Evolutionary conservation across 2,888 invertebrate genomes (phyloP).

Genomic region (Tineola bisselliella): DNA sequence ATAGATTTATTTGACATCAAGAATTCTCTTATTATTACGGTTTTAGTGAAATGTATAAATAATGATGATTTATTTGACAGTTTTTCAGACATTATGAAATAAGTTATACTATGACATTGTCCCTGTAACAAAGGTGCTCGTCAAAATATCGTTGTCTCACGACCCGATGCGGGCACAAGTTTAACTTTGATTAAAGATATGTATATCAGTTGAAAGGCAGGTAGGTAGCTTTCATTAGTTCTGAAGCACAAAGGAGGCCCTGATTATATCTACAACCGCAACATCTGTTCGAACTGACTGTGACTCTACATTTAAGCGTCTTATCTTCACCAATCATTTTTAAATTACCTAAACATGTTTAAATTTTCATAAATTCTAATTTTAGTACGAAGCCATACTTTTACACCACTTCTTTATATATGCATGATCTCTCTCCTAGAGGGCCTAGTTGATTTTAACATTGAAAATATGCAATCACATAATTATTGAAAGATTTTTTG

Average conservation of each 20-base stretch:
- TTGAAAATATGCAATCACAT: too few species aligned
- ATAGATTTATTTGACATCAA: too few species aligned
- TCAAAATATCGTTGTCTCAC: constrained; percentile 8
- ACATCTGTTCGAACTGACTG: constrained; percentile 38
- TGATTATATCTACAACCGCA: constrained; percentile 51
- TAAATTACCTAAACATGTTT: not conserved
- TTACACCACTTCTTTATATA: too few species aligned
- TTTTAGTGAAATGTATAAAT: not conserved
- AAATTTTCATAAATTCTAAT: too few species aligned
- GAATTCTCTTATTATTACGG: not conserved
- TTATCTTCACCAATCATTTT: not conserved
- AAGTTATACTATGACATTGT: not conserved
- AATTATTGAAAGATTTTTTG: too few species aligned
- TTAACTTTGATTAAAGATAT: constrained; percentile 64
- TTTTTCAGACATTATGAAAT: not conserved
- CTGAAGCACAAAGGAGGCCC: constrained; percentile 49
- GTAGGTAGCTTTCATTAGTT: constrained; percentile 50
- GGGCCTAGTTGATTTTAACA: too few species aligned
- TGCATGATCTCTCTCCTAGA: too few species aligned
- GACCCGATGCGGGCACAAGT: constrained; percentile 41
- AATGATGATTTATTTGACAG: too few species aligned
- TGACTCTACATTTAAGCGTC: not conserved
- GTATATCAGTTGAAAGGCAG: constrained; percentile 43
- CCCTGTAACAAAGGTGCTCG: not conserved
- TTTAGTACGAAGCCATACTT: too few species aligned